Evolutionary conservation across 1,140 invertebrate species (phyloP), one percentile per base, ranked within the genome.

Genomic region (Bombus confusus): DNA sequence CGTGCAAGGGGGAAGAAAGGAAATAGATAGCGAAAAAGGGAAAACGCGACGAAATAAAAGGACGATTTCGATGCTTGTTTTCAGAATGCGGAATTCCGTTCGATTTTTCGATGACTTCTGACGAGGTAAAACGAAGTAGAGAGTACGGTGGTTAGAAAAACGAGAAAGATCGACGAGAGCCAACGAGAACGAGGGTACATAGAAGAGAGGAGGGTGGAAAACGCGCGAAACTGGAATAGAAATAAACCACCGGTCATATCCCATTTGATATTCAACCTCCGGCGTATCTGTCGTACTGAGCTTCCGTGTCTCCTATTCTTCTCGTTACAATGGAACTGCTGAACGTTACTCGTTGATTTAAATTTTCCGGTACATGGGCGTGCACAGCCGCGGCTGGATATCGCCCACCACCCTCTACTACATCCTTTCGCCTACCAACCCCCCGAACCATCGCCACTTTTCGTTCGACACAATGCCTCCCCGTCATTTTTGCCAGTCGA

Each of bases 261-360:
- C 85, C 87, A 90, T 88, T 90, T 92, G 91, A 92, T 90, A 92
- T 91, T 91, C 91, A 86, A 90, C 91, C 89, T 92, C 91, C 91
- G 91, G 86, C 88, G 80, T 90, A 88, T 91, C 88, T 85, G 90
- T 91, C 91, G 85, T 62, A 82, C 81, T 52, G 78, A 79, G 87
- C 87, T 90, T 88, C 91, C 90, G 90, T 82, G 83, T 90, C 87
- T 85, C 78, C 85, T 88, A 89, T 91, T 88, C 86, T 91, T 90
- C 87, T 82, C 85, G 85, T 83, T 91, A 88, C 86, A 88, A 90
- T 88, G 74, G 82, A 88, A 90, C 89, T 91, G 90, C 88, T 91
- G 86, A 88, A 89, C 86, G 86, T 87, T 89, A 88, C 87, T 89
- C 89, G 87, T 88, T 92, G 87, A 92, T 92, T 91, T 92, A 92